These are phyloP conservation scores for Pelobates fuscus DNA, from an alignment of 2,113 vertebrate species.

Conservation along the genomic window DNA sequence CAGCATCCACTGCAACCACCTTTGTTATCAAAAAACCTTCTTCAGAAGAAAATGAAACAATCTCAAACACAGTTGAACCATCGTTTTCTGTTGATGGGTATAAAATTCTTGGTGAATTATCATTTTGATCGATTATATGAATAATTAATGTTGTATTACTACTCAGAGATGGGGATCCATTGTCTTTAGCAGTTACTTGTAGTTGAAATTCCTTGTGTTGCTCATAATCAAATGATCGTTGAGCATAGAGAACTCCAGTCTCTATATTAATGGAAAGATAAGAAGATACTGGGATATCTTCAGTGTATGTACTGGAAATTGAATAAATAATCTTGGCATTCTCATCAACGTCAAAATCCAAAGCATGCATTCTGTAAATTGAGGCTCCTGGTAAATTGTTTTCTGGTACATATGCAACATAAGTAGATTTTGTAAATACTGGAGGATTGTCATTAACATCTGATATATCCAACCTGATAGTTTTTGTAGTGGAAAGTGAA, in stretches of 20 bases:
- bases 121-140: conserved; percentile 58
- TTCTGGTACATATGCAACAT: conserved; percentile 62
- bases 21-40: conserved; percentile 63
- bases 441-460: conserved; percentile 67
- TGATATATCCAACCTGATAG: conserved; percentile 50
- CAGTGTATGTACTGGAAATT: conserved; percentile 62
- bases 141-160: conserved; percentile 49
- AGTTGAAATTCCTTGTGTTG: conserved; percentile 57
- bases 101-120: conserved; percentile 61
- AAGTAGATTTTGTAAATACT: conserved; percentile 57
- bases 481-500: conserved; percentile 51
- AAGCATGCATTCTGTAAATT: conserved; percentile 27
- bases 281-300: conserved; percentile 62
- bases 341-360: conserved; percentile 36
- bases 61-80: conserved; percentile 54
- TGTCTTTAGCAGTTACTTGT: conserved; percentile 62
- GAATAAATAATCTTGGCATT: conserved; percentile 68
- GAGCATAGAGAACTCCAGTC: conserved; percentile 59
- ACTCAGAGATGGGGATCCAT: conserved; percentile 44
- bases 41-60: conserved; percentile 60
- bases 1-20: conserved; percentile 64
- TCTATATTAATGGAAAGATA: conserved; percentile 61
- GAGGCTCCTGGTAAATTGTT: conserved; percentile 64
- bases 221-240: conserved; percentile 64
- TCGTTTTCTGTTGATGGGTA: conserved; percentile 46